Percentiles rank a stretch among this genome's conserved stretches.
phyloP scores from a whole-genome alignment of 2,113 vertebrate species.

The Turnix velox region DNA sequence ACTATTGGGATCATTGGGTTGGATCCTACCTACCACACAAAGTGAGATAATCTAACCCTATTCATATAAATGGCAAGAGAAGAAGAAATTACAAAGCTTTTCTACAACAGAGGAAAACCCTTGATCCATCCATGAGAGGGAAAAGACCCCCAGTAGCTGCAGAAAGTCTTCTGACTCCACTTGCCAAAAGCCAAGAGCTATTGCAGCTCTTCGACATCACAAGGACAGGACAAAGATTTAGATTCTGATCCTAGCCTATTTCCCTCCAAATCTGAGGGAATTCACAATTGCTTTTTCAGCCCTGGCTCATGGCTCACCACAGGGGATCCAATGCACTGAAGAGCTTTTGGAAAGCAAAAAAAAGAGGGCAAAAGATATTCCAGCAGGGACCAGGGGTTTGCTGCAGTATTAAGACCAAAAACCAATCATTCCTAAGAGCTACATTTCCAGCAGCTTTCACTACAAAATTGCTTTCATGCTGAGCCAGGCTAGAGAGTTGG shows the following conservation, averaged over 20 bases:
- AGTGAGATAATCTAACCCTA: background rate
- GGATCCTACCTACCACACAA: background rate
- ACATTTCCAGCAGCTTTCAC: background rate
- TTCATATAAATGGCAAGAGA: fast-evolving
- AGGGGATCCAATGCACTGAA: background rate
- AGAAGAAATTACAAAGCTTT: background rate
- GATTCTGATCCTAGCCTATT: background rate
- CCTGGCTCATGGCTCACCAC: background rate
- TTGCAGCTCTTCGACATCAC: background rate
- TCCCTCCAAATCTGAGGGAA: background rate
- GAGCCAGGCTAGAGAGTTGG: background rate
- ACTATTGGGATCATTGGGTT: fast-evolving
- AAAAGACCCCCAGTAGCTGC: background rate
- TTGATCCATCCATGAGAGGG: background rate
- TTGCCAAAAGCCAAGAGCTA: background rate
- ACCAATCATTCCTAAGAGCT: background rate
- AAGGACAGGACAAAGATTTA: background rate
- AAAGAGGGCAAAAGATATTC: background rate
- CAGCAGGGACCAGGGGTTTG: background rate
- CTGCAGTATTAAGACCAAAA: background rate
- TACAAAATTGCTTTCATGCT: background rate
- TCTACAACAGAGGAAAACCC: background rate
- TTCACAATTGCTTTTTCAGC: background rate
- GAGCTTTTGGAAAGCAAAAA: background rate
- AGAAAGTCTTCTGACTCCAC: background rate